Evolutionary conservation across 2,888 invertebrate genomes (phyloP).

Genomic region (Allygus modestus): DNA sequence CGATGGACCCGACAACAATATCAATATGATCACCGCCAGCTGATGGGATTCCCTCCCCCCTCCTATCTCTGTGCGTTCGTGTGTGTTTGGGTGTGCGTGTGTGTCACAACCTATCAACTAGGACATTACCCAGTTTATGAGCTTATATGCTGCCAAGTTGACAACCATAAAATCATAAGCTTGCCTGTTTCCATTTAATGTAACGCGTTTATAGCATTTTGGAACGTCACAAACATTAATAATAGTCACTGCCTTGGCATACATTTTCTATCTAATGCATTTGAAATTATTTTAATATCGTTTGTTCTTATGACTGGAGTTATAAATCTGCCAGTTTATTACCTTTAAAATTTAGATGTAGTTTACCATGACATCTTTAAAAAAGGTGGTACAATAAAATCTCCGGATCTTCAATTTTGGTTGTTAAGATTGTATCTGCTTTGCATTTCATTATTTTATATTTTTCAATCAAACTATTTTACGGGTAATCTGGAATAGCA

Average conservation of each 20-base stretch:
- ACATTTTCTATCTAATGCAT: neutral
- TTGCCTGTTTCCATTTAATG: neutral
- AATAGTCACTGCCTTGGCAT: neutral
- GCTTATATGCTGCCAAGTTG: constrained; percentile 8
- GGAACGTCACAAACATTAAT: neutral
- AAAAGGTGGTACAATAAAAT: too few relatives aligned
- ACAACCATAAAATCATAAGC: constrained; percentile 22
- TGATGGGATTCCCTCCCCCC: too few relatives aligned
- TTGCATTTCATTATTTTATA: too few relatives aligned
- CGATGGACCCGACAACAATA: constrained; percentile 21
- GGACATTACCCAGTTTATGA: constrained; percentile 11
- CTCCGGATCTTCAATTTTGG: too few relatives aligned
- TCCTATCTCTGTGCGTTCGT: neutral
- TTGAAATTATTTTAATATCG: neutral
- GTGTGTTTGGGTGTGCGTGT: neutral
- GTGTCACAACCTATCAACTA: constrained; percentile 10
- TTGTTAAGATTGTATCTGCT: too few relatives aligned
- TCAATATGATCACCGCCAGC: neutral
- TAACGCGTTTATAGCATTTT: neutral
- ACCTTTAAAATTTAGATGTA: too few relatives aligned
- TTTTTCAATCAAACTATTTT: too few relatives aligned
- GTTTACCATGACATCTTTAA: too few relatives aligned
- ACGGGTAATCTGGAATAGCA: too few relatives aligned
- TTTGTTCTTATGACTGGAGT: too few relatives aligned
- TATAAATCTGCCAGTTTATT: too few relatives aligned